Evolutionary conservation across 2,113 vertebrate species (phyloP), one percentile per base, ranked within the genome.

Genomic region (Ornithorhynchus anatinus): DNA sequence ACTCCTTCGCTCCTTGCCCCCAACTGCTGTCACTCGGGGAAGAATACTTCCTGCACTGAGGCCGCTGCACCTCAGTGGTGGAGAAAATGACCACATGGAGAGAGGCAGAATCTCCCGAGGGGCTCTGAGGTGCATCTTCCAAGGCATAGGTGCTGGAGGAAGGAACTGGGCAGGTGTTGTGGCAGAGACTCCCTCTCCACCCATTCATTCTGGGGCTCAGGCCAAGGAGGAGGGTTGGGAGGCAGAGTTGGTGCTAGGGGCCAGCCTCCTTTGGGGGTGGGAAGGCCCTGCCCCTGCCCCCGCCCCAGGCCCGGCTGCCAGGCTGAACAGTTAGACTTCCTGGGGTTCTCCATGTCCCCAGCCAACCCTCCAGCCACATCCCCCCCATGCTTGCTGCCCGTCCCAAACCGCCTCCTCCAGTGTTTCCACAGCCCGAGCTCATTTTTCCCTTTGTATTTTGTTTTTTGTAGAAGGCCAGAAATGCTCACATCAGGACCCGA

Each of bases 401-500:
- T 57, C 59, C 72, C 58, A 53, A 22, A 6, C 25, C 16, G 44
- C 40, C 69, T 51, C 69, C 69, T 72, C 75, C 79, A 52, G 27
- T 22, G 12, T 31, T 45, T 42, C 69, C 65, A 51, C 10, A 57
- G 54, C 76, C 61, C n/a, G 58, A 68, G 64, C 76, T 85, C 67
- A 84, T 60, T 48, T 59, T 15, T 63, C 17, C 54, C 35, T 82
- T 27, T 67, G 60, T 77, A 75, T 75, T 74, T 74, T 91, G 87
- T 87, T 75, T 73, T 77, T 37, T 59, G 0, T 89, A 94, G 96
- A 96, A 84, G 84, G 92, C 77, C 96, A 93, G 82, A 99, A 98
- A 84, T 99, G 98, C 90, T 97, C 95, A 79, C 98, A 98, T 88
- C 95, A 96, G 91, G 98, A 98, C 90, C 96, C 95, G 45, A 94